A percentile compares a stretch with the other conserved stretches of the same genome.
Evolutionary conservation across 2,888 invertebrate species (phyloP).

Genomic region (Drosophila demipolita): DNA sequence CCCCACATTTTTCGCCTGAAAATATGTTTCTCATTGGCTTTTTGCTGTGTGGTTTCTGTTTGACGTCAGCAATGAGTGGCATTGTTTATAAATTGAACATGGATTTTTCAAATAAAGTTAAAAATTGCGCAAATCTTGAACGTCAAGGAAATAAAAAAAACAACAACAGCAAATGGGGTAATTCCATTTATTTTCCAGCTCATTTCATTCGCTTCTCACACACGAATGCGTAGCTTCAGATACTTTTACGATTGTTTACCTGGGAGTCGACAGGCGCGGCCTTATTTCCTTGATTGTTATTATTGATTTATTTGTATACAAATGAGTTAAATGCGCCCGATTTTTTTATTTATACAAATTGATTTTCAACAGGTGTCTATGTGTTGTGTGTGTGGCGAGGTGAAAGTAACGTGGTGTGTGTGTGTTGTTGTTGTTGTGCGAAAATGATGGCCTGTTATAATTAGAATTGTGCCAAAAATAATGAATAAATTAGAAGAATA

Average conservation of each 20-base stretch:
- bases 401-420: slow-evolving; percentile 3
- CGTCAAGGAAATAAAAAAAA: slow-evolving; percentile 28
- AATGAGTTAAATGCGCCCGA: slow-evolving; percentile 19
- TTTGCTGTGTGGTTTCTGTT: slow-evolving; percentile 38
- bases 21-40: slow-evolving; percentile 47
- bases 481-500: neutral
- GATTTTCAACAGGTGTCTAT: slow-evolving; percentile 51
- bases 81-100: slow-evolving; percentile 41
- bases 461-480: neutral
- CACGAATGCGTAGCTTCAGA: slow-evolving; percentile 10
- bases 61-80: slow-evolving; percentile 52
- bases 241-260: slow-evolving; percentile 17
- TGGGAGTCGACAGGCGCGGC: slow-evolving; percentile 28
- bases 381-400: neutral
- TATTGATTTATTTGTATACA: slow-evolving; percentile 57
- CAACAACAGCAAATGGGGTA: neutral
- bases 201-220: slow-evolving; percentile 34
- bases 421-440: slow-evolving; percentile 2
- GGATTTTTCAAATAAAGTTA: neutral
- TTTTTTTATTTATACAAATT: slow-evolving; percentile 20
- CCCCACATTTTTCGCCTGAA: slow-evolving; percentile 50
- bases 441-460: neutral
- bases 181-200: slow-evolving; percentile 36
- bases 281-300: slow-evolving; percentile 62
- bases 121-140: slow-evolving; percentile 17